Base-by-base conservation (phyloP, 1,140 invertebrate genomes). In the Drosophila busckii region DNA sequence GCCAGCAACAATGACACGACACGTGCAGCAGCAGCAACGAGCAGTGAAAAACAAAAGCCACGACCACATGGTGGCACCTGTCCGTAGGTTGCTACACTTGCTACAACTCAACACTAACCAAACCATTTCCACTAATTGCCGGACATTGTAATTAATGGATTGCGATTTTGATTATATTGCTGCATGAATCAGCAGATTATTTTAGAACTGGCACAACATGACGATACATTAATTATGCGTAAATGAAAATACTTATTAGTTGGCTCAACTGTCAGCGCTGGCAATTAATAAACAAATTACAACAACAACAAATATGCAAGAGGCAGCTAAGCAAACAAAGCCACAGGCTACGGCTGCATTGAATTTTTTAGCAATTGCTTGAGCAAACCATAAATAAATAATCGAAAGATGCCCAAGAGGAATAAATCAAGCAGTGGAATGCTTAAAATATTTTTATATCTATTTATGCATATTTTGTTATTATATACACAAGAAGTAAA, bases 141-240 rank as follows among this genome's bases (percentile, higher is more conserved):
- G 38, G 44, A 71, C 42, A 32, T 55, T 70, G 61, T 70, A 71
- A 70, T 70, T 66, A 70, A 71, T 71, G 68, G 61, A 50, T 54
- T 31, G 4, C 34, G 9, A 49, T 38, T 50, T 50, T 22, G 25
- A 50, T 50, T 50, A 50, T 34, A 6, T 25, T 13, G 8, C 25
- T 2, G 15, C 28, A 15, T 50, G 46, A 50, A 22, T 50, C 34
- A 50, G 46, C 46, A 19, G 13, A 9, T 19, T 8, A 28, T 12
- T 8, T 7, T 25, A 48, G 15, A 48, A 25, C 31, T 13, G 13
- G 6, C 16, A 19, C 1, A 12, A 9, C 13, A 26, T n/a, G n/a
- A n/a, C n/a, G n/a, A n/a, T n/a, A n/a, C n/a, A n/a, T n/a, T n/a
- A n/a, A n/a, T n/a, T n/a, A n/a, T n/a, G n/a, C n/a, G n/a, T n/a